phyloP scores from a whole-genome alignment of 1,140 invertebrate species.

The Caenorhabditis brenneri region DNA sequence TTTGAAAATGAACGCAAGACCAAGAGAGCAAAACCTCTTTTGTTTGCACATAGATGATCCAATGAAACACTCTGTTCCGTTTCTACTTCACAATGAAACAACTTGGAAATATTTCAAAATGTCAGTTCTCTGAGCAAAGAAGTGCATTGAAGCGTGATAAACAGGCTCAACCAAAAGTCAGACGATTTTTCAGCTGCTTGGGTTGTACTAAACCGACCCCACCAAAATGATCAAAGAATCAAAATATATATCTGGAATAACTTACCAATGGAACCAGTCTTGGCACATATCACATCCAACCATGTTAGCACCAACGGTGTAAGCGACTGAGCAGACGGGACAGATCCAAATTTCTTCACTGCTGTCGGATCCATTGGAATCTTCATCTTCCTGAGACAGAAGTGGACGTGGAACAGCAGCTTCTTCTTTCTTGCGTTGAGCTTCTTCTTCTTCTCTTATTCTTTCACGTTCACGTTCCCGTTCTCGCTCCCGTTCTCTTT shows the following conservation, averaged over 20 bases:
- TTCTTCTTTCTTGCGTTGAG: neutral
- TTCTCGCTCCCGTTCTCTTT: neutral
- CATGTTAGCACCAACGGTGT: conserved; percentile 64
- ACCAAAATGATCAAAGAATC: too few species aligned
- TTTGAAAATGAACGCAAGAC: neutral
- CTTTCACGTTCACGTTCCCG: conserved; percentile 11
- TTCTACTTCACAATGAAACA: too few species aligned
- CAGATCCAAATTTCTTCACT: conserved; percentile 61
- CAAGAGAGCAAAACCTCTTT: too few species aligned
- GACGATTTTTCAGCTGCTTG: too few species aligned
- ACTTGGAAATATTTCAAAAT: too few species aligned
- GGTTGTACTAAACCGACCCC: too few species aligned
- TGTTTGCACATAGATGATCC: neutral
- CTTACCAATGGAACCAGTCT: conserved; percentile 62
- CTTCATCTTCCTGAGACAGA: neutral
- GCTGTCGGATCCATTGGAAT: neutral
- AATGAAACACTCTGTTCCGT: neutral
- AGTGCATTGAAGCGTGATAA: too few species aligned
- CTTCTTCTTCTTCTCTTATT: neutral
- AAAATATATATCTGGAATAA: neutral
- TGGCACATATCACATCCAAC: conserved; percentile 61
- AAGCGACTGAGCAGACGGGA: conserved; percentile 61
- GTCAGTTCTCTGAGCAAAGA: too few species aligned
- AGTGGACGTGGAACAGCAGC: neutral
- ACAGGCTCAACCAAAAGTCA: too few species aligned